Base-by-base conservation (phyloP, 2,113 vertebrate genomes). In the Etheostoma spectabile region DNA sequence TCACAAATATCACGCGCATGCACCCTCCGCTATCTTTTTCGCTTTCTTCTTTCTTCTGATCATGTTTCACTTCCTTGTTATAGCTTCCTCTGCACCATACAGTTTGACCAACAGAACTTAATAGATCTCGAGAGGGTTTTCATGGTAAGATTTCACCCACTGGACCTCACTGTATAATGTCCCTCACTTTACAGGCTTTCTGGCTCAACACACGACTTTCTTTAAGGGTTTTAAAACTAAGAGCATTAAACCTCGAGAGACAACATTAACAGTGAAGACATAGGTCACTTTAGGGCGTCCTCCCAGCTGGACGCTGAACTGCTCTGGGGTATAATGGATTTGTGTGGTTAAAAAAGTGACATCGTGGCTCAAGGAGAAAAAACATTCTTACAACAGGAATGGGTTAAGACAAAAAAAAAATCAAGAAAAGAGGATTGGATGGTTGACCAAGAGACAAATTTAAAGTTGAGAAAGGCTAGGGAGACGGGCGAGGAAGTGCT, bases 261-360 rank as follows among this genome's bases (percentile, higher is more conserved):
- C 60, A 38, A 27, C 60, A 42, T 63, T 56, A 59, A 79, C 61
- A 64, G 46, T 55, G 59, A 22, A 30, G 15, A 42, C 8, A 30
- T 82, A 60, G 33, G 69, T 52, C 49, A 53, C 71, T 83, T 82
- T 22, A 71, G 52, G 8, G 3, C 56, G 83, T 85, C 77, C 68
- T 85, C 24, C 48, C 65, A 81, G 57, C 65, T 57, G 64, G 67
- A 68, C 75, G 55, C 24, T 45, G 60, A 69, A 38, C 53, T 27
- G 38, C 38, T 21, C 24, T 14, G 14, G 24, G 0, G 42, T 55
- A 66, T 76, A 35, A 63, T 57, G 35, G 74, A 53, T 14, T 15
- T 57, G 7, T 42, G 30, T 46, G 73, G 79, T 42, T 15, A 2
- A 19, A 19, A 71, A 52, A 24, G 51, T 65, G 1, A 65, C 59